These are phyloP conservation scores for Melinaea marsaeus DNA, from an alignment of 2,888 invertebrate species.

Conservation along the genomic window DNA sequence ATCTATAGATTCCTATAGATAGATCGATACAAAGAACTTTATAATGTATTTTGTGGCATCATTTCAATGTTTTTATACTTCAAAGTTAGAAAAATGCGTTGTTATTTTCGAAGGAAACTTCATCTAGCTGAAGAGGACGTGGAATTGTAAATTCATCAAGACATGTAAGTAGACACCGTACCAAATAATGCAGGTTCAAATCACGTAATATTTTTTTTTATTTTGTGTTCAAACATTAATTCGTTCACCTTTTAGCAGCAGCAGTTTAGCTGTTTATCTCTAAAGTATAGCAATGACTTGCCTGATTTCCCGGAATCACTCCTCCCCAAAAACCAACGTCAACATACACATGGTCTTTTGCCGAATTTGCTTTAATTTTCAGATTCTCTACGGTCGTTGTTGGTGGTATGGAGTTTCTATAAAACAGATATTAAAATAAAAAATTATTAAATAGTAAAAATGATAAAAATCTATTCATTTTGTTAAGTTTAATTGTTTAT, in stretches of 20 bases:
- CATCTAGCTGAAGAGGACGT: too few relatives aligned
- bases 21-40: background rate
- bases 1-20: too few relatives aligned
- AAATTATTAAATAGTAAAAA: background rate
- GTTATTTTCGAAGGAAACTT: too few relatives aligned
- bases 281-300: constrained; percentile 36
- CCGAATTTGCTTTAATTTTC: constrained; percentile 77
- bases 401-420: constrained; percentile 84
- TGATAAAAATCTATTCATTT: too few relatives aligned
- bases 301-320: constrained; percentile 82
- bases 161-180: too few relatives aligned
- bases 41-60: background rate
- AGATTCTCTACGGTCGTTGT: constrained; percentile 81
- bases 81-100: too few relatives aligned
- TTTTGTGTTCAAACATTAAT: too few relatives aligned
- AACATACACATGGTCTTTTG: constrained; percentile 78
- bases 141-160: too few relatives aligned
- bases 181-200: too few relatives aligned
- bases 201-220: too few relatives aligned
- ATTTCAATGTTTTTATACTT: background rate
- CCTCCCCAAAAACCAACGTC: constrained; percentile 90
- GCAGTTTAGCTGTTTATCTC: background rate
- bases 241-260: too few relatives aligned
- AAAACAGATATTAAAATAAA: background rate
- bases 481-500: too few relatives aligned